Evolutionary conservation across 92 coral and sea anemone genomes (phyloP), one percentile per base, ranked within the genome.

Genomic region (Palythoa grandis): DNA sequence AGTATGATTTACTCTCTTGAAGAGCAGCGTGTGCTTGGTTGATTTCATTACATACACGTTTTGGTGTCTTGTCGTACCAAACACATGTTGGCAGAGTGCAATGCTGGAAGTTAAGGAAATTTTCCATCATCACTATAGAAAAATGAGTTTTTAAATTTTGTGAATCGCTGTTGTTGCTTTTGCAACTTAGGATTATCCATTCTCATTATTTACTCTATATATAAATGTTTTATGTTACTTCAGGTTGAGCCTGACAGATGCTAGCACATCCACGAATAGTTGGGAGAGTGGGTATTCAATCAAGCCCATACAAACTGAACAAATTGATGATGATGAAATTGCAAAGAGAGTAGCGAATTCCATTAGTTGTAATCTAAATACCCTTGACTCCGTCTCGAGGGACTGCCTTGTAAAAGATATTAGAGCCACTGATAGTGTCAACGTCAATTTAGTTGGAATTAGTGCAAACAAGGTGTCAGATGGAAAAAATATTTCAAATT

Each of bases 381-480:
- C 73, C 15, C 58, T 65, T 24, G 60, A 80, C 74, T 80, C 85
- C 2, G 47, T 25, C 48, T 53, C 66, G 23, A 80, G 74, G 39
- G 60, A 47, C 37, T 66, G 61, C 24, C 85, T 80, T 48, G 63
- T 29, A 47, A 80, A 35, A 66, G 85, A 80, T 40, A 68, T 65
- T 16, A 65, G 19, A 23, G 15, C 85, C 47, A 43, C 63, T 48
- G 60, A 48, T 20, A 23, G 9, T 25, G 23, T 25, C 22, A 38
- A 23, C 66, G 70, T 17, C 24, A 47, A 15, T 47, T 66, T 56
- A 15, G 56, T 16, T 23, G 61, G 43, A n/a, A 66, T 22, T 66
- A 22, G 3, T 52, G 16, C 25, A 22, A 24, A 50, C 4, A 67
- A 63, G 40, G 25, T 3, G 20, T 11, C 65, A 20, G 8, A 22